Evolutionary conservation across 2,113 vertebrate genomes (phyloP).

Genomic region (Perccottus glenii): DNA sequence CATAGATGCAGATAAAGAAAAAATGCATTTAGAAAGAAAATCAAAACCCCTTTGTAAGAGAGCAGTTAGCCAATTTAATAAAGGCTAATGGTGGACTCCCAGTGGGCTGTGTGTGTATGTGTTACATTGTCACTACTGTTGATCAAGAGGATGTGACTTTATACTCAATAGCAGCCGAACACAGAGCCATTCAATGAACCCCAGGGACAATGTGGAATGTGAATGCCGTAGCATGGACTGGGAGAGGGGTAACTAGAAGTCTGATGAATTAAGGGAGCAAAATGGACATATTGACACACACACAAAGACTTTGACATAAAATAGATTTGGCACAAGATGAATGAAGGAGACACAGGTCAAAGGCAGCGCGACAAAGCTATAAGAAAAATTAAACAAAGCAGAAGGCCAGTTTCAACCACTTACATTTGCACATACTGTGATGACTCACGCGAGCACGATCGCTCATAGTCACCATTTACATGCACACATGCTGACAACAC

Average conservation of each 20-base stretch:
- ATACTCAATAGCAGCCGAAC: conserved; percentile 41
- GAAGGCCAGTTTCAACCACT: conserved; percentile 1
- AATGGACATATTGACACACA: conserved; percentile 1
- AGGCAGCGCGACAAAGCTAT: not conserved
- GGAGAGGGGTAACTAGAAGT: conserved; percentile 36
- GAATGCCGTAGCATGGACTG: conserved; percentile 19
- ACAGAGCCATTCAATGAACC: conserved; percentile 34
- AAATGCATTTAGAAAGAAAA: conserved; percentile 38
- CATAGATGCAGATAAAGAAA: no score
- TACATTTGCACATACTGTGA: not conserved
- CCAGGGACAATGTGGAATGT: conserved; percentile 41
- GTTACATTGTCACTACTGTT: conserved; percentile 39
- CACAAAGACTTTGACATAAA: conserved; percentile 8
- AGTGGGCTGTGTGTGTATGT: conserved; percentile 20
- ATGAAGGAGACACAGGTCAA: not conserved
- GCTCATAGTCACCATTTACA: not conserved
- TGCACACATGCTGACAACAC: conserved; percentile 32
- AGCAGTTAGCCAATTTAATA: conserved; percentile 42
- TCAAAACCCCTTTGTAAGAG: conserved; percentile 35
- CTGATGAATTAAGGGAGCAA: conserved; percentile 11
- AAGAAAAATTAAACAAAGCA: conserved; percentile 8
- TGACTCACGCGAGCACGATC: conserved; percentile 8
- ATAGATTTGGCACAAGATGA: conserved; percentile 2
- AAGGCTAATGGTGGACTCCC: conserved; percentile 29
- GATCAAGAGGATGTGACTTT: conserved; percentile 42